Evolutionary conservation across 2,888 invertebrate species (phyloP).

Genomic region (Iselma pallidipennis): DNA sequence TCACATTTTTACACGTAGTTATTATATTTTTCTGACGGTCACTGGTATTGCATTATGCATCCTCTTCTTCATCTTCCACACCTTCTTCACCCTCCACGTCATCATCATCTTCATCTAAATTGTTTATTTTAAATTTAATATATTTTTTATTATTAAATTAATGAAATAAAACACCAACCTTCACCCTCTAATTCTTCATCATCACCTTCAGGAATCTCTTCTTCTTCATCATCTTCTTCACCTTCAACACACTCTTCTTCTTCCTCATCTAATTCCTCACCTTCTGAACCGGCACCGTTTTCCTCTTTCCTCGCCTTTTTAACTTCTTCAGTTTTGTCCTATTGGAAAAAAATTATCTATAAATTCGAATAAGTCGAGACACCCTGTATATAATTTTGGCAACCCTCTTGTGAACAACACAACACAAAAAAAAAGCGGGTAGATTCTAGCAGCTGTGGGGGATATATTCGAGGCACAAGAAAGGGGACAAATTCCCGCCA

Average conservation of each 20-base stretch:
- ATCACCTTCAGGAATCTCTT: conserved; percentile 55
- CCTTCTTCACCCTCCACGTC: conserved; percentile 55
- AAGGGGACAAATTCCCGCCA: not conserved
- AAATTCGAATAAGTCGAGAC: not conserved
- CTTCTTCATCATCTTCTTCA: conserved; percentile 56
- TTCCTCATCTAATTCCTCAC: conserved; percentile 67
- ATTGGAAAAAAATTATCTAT: conserved; percentile 21
- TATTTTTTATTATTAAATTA: not conserved
- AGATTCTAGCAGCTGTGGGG: not conserved
- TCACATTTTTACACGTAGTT: conserved; percentile 44
- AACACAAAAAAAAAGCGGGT: not conserved
- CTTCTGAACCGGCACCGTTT: conserved; percentile 70
- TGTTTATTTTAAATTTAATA: not conserved
- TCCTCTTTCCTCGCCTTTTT: conserved; percentile 83
- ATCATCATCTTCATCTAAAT: conserved; percentile 53
- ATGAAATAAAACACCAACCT: conserved; percentile 40
- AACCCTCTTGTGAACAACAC: no score
- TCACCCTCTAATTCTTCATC: conserved; percentile 56
- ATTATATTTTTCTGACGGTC: not conserved
- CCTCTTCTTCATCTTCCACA: conserved; percentile 55
- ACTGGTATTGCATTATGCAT: conserved; percentile 52
- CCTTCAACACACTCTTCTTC: conserved; percentile 57
- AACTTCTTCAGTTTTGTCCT: conserved; percentile 75
- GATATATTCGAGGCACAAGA: not conserved
- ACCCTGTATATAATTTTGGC: no score